Conservation (phyloP, 2,113 vertebrate genomes). For the Gobio gobio region DNA sequence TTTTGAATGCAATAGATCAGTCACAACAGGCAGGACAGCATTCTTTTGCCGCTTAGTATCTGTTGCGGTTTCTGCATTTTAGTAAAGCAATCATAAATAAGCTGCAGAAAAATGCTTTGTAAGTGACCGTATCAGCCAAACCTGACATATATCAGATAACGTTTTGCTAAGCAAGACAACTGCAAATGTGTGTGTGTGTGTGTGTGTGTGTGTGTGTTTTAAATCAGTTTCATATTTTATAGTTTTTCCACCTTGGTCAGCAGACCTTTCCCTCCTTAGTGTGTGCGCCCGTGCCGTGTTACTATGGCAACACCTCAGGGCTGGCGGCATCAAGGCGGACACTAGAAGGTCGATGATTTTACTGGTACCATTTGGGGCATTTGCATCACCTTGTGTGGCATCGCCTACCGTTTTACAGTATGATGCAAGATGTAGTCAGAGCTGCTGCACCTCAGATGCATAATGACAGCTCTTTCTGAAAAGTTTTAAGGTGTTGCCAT, state of each 20-base stretch:
- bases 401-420: neutral
- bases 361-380: conserved; percentile 45
- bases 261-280: conserved; percentile 39
- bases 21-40: conserved; percentile 49
- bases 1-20: conserved; percentile 5
- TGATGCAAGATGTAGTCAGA: conserved; percentile 51
- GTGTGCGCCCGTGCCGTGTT: conserved; percentile 22
- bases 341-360: conserved; percentile 45
- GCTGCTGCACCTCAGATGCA: conserved; percentile 5
- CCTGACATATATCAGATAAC: neutral
- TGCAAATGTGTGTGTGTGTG: no score
- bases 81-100: neutral
- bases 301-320: conserved; percentile 54
- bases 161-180: neutral
- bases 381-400: conserved; percentile 36
- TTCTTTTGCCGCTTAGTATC: conserved; percentile 50
- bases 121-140: conserved; percentile 5
- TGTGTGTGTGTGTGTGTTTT: no score
- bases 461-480: conserved; percentile 13
- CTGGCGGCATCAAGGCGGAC: conserved; percentile 36
- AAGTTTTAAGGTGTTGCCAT: conserved; percentile 10
- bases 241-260: neutral
- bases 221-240: neutral
- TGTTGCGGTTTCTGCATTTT: conserved; percentile 36
- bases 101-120: conserved; percentile 2